A percentile compares a stretch with the other conserved stretches of the same genome.
phyloP scores from a whole-genome alignment of 2,888 invertebrate genomes.

The Copidosoma aretas region DNA sequence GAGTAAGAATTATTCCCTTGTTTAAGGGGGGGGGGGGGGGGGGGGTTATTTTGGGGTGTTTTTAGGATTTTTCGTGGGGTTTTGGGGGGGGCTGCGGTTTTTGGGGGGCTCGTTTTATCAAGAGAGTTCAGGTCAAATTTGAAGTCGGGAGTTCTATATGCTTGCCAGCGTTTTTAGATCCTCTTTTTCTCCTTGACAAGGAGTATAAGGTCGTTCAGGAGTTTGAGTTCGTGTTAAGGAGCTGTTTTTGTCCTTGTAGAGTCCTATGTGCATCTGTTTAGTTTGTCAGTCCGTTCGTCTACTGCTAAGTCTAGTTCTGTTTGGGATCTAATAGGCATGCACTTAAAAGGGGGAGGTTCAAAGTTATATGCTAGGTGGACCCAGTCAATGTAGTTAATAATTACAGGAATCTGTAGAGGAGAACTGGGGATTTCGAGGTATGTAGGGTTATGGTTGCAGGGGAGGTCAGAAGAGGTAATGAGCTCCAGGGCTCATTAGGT shows the following conservation, averaged over 20 bases:
- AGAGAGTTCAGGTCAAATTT: neutral
- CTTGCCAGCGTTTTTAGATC: neutral
- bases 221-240: neutral
- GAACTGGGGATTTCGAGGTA: neutral
- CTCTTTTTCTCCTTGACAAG: neutral
- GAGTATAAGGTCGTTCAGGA: neutral
- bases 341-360: neutral
- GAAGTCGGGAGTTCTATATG: neutral
- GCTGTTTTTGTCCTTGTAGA: neutral
- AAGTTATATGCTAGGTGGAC: neutral
- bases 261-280: neutral
- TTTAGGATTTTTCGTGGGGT: neutral
- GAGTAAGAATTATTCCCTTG: neutral
- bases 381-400: neutral
- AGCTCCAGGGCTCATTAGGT: neutral
- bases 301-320: neutral
- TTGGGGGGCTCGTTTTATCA: too few relatives aligned
- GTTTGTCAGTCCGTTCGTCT: too few relatives aligned
- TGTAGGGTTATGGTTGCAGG: neutral
- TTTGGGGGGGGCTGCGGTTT: neutral
- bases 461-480: neutral
- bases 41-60: neutral
- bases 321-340: neutral
- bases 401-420: neutral
- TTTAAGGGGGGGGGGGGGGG: too few relatives aligned